These are phyloP conservation scores for Drosophila setifemur DNA, from an alignment of 1,140 invertebrate genomes.

Conservation along the genomic window DNA sequence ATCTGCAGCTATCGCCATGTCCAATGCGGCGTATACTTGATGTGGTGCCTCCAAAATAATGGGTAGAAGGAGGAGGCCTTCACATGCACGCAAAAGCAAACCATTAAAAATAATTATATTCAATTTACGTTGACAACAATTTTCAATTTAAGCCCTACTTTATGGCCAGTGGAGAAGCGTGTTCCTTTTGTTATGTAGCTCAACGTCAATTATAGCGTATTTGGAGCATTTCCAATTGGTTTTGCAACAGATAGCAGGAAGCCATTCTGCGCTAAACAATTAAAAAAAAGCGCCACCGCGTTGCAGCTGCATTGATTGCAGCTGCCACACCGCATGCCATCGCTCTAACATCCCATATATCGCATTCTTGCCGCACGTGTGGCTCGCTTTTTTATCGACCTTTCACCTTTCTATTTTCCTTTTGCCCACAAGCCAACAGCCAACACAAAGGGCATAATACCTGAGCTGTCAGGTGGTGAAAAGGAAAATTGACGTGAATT, in stretches of 20 bases:
- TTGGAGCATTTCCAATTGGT: constrained; percentile 6
- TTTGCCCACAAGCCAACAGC: neutral
- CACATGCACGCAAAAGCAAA: constrained; percentile 63
- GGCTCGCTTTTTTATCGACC: constrained; percentile 25
- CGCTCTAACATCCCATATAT: constrained; percentile 13
- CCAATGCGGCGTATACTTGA: constrained; percentile 36
- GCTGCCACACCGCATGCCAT: constrained; percentile 10
- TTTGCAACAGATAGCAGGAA: constrained; percentile 17
- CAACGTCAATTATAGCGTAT: constrained; percentile 37
- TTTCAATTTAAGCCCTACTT: constrained; percentile 74
- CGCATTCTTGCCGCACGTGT: constrained; percentile 17
- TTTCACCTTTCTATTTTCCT: constrained; percentile 24
- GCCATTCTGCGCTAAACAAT: constrained; percentile 32
- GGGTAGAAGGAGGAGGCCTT: constrained; percentile 8
- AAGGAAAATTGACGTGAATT: constrained; percentile 46
- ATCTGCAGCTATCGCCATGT: too few species aligned
- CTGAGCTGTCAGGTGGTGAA: constrained; percentile 13
- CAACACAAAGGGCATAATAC: constrained; percentile 29
- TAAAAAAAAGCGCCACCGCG: constrained; percentile 25
- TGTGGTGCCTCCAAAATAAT: neutral
- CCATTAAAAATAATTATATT: constrained; percentile 78
- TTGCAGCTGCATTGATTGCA: constrained; percentile 27
- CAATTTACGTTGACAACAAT: constrained; percentile 76
- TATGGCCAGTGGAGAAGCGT: neutral
- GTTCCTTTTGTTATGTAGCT: constrained; percentile 36